Base-by-base conservation (phyloP, 2,113 vertebrate species). In the Oceanodroma tethys region DNA sequence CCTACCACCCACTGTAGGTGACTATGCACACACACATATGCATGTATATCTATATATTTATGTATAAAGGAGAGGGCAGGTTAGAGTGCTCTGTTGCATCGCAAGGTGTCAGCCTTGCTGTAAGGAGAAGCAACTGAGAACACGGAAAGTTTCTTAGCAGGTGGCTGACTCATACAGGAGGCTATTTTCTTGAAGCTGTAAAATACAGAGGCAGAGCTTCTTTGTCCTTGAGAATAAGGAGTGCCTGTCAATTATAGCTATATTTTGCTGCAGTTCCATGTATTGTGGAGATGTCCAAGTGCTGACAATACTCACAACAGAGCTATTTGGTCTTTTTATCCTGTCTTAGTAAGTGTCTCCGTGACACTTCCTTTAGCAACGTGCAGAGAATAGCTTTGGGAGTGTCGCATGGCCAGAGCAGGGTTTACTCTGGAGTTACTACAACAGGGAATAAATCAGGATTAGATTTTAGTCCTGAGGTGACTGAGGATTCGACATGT, bases 401-500 rank as follows among this genome's bases (percentile, higher is more conserved):
- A 89, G 25, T 9, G 42, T 12, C 1, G 3, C 2, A 14, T 29
- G 55, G 68, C 34, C 59, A 25, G 59, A 55, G 45, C 45, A 40
- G 88, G 40, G 34, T 38, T 91, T 93, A 23, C 20, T 38, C 30
- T 70, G 90, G 45, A 53, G 55, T n/a, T 60, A 3, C 32, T 19
- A 7, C 26, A 38, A 3, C 19, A 60, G 20, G 17, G 11, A 5
- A 55, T 60, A 29, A 70, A 21, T 15, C 27, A 63, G 29, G 42
- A 6, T 3, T 59, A 27, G 26, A 11, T 19, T 75, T 89, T 45
- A 13, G 43, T 32, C n/a, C 55, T 53, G 30, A 47, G 59, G 9
- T n/a, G 34, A 23, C 29, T 0, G 3, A 67, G 47, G 23, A 13
- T 12, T 30, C 0, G 2, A 6, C 0, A 1, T 59, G 43, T 63